Evolutionary conservation across 2,888 invertebrate genomes (phyloP).

Genomic region (Callyntrura sp.): DNA sequence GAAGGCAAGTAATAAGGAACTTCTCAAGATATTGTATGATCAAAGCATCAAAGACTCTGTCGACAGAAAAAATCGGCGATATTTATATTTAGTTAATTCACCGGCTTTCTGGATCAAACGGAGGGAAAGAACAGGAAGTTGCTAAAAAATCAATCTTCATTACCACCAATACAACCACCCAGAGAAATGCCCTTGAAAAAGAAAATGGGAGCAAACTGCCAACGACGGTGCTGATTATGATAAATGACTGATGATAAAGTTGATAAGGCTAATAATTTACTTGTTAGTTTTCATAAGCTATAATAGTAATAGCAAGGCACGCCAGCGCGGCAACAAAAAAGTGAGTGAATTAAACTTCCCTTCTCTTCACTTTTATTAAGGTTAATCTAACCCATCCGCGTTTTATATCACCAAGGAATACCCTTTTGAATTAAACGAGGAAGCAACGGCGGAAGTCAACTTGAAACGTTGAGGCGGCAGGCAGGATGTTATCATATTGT

Average conservation of each 20-base stretch:
- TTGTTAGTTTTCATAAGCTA: slow-evolving; percentile 1
- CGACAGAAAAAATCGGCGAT: neutral
- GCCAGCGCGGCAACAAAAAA: neutral
- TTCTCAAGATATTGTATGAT: neutral
- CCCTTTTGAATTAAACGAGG: neutral
- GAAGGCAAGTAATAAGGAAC: neutral
- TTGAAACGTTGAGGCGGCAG: neutral
- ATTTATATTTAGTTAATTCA: neutral
- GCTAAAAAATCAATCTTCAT: slow-evolving; percentile 59
- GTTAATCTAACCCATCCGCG: slow-evolving; percentile 20
- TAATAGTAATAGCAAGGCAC: neutral
- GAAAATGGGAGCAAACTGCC: slow-evolving; percentile 26
- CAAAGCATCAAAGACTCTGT: neutral
- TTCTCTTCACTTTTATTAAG: slow-evolving; percentile 36
- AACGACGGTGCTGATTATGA: neutral
- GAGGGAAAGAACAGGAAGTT: slow-evolving; percentile 5
- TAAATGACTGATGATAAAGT: slow-evolving; percentile 45
- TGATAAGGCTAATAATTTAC: neutral
- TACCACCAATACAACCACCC: slow-evolving; percentile 4
- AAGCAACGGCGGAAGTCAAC: slow-evolving; percentile 49
- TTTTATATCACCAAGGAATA: neutral
- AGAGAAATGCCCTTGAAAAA: slow-evolving; percentile 44
- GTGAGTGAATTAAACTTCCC: neutral
- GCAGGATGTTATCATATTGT: neutral
- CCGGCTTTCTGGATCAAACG: slow-evolving; percentile 20